A percentile compares a stretch with the other conserved stretches of the same genome.
Evolutionary conservation across 2,797 vertebrate genomes (phyloP).

Genomic region (Rhincodon typus): DNA sequence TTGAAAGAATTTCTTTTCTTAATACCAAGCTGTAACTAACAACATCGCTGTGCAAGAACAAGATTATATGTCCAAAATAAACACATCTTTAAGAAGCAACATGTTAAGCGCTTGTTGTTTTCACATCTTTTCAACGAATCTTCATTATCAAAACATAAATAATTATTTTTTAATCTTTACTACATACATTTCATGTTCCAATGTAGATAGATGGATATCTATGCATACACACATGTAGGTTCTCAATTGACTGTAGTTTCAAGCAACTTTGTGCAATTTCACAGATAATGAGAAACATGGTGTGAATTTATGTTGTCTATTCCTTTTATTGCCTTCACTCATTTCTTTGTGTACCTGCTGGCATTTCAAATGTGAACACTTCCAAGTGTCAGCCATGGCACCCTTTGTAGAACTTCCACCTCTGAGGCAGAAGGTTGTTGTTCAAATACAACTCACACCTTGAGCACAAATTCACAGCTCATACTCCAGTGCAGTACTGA

Average conservation of each 20-base stretch:
- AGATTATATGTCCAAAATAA: neutral
- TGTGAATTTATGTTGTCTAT: neutral
- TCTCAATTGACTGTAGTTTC: neutral
- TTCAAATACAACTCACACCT: neutral
- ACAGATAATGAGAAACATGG: neutral
- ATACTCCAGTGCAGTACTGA: neutral
- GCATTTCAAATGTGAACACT: neutral
- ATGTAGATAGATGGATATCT: neutral
- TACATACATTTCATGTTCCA: neutral
- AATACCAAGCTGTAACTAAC: neutral
- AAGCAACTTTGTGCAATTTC: neutral
- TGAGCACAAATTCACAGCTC: neutral
- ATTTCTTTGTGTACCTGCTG: neutral
- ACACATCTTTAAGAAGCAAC: neutral
- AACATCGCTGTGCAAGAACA: neutral
- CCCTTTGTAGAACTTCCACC: neutral
- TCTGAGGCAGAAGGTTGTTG: neutral
- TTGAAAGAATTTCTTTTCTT: slow-evolving; percentile 31
- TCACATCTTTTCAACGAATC: neutral
- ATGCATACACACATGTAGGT: neutral
- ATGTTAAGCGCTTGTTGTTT: neutral
- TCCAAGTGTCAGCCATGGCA: neutral
- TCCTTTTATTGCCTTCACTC: neutral
- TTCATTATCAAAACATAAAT: neutral
- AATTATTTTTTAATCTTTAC: neutral